Base-by-base conservation (phyloP, 2,797 vertebrate species). In the Microctenopoma steveboyesi region DNA sequence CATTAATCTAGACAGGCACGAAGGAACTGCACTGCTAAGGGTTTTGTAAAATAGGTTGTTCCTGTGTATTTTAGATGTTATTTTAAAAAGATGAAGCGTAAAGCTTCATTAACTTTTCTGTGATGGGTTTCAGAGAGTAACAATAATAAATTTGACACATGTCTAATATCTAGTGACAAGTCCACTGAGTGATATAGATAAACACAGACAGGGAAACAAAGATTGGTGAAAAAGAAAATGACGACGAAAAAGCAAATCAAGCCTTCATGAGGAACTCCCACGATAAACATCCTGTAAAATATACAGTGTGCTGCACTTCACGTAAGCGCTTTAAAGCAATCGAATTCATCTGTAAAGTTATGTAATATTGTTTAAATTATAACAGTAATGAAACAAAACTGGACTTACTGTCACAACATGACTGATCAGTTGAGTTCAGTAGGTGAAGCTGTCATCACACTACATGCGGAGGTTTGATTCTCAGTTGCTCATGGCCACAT, bases 1-100 rank as follows among this genome's bases (percentile, higher is more conserved):
- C 53, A 71, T 59, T 52, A 39, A 60, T 74, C 59, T 51, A 40
- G 43, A 63, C 51, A 52, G 47, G 53, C 64, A 43, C 37, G 43
- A 71, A 7, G 25, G 54, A 72, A 55, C 27, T 49, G 51, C 61
- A 64, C 28, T 2, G 3, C 56, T 30, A 27, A 42, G 35, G n/a
- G 12, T 45, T 59, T 57, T 64, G 39, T 47, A 35, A 35, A 67
- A 42, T 58, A 61, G 25, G 33, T 66, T 27, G 13, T 49, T 25
- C 12, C 42, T 25, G 18, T 58, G 12, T 42, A 9, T 50, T 64
- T 68, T 18, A 52, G 13, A 62, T 1, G 11, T 63, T 51, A 7
- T 53, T 53, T 4, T 51, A 33, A 49, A 63, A 57, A 18, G 47
- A 57, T 58, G n/a, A 48, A 33, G 22, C 4, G 0, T n/a, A 39